Evolutionary conservation across 2,113 vertebrate species (phyloP).

Genomic region (Chamaetylas fuelleborni): DNA sequence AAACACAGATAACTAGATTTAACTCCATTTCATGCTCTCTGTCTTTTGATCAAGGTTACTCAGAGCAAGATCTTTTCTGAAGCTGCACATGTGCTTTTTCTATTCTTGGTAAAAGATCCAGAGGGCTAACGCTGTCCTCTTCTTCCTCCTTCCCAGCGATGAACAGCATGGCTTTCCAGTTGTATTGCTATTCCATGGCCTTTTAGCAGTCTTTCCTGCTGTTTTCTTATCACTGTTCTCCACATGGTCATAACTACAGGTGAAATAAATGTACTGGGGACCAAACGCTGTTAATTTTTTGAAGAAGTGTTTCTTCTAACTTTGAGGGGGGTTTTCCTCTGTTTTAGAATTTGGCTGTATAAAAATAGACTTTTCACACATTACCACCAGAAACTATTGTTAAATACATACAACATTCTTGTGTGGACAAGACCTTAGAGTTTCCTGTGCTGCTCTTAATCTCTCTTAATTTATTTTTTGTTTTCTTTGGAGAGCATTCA

Average conservation of each 20-base stretch:
- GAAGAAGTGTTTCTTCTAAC: background rate
- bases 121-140: background rate
- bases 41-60: background rate
- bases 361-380: background rate
- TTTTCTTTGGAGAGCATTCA: background rate
- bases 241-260: background rate
- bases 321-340: background rate
- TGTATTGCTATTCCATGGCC: background rate
- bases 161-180: background rate
- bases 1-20: background rate
- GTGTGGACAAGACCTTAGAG: background rate
- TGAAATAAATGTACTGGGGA: background rate
- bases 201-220: background rate
- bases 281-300: background rate
- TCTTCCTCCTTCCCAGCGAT: rapidly evolving
- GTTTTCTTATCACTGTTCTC: background rate
- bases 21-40: background rate
- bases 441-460: background rate
- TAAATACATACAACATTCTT: background rate
- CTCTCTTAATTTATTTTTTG: background rate
- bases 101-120: background rate
- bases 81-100: background rate
- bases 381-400: background rate
- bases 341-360: background rate
- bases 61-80: background rate